Evolutionary conservation across 2,113 vertebrate species (phyloP), one percentile per base, ranked within the genome.

Genomic region (Orthonyx spaldingii): DNA sequence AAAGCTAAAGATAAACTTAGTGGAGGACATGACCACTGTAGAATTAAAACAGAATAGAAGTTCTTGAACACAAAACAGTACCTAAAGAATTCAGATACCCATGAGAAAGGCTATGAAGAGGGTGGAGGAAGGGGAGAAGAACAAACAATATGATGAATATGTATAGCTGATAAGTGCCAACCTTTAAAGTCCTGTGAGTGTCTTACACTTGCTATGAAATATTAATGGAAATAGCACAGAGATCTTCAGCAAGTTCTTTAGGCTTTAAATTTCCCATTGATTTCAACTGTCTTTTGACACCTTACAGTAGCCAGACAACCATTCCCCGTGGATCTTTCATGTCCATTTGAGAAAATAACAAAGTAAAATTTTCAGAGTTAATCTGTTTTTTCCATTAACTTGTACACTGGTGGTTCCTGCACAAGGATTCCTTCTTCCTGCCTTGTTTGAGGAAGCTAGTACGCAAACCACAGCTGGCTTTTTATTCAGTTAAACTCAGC

Each of bases 1-100:
- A 94, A 60, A 95, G 26, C 46, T 86, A 82, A 96, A 55, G 4
- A 70, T 57, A 83, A 96, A 85, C 65, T 87, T 89, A 96, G 46
- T 42, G 35, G 44, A 84, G 85, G 80, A 93, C 92, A 68, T 85
- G 78, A 90, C 78, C 91, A 89, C 46, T 47, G 53, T 39, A 39
- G 87, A 96, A 96, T 97, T 95, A 95, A 94, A 97, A 97, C 13
- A 96, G 35, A 97, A 95, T 92, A 96, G 88, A 78, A 94, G 44
- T 87, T 96, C 72, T 94, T 90, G 52, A 71, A 86, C 65, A 85
- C 57, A 53, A 52, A 87, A 27, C 9, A 85, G 37, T 60, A 91
- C 15, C 23, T 63, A 32, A 53, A 72, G 24, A 47, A 7, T 90
- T 87, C 50, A 65, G 14, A 64, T 44, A 69, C 26, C 4, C 16